Evolutionary conservation across 2,888 invertebrate genomes (phyloP).

Genomic region (Tethea ocularis): DNA sequence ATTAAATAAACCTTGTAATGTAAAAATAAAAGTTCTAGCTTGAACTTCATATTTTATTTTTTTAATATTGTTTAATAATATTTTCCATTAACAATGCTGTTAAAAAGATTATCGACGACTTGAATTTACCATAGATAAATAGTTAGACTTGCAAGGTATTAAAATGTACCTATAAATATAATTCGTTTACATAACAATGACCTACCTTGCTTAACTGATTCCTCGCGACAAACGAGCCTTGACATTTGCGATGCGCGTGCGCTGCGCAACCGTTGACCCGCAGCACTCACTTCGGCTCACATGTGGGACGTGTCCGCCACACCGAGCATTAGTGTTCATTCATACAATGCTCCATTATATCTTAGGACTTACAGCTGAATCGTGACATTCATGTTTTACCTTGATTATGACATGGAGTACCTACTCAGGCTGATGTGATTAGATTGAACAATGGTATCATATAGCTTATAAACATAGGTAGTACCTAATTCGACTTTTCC

Average conservation of each 20-base stretch:
- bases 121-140: not conserved
- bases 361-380: conserved; percentile 59
- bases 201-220: conserved; percentile 36
- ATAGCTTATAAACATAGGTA: conserved; percentile 46
- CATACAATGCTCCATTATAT: conserved; percentile 73
- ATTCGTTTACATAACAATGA: conserved; percentile 22
- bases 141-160: not conserved
- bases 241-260: conserved; percentile 69
- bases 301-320: conserved; percentile 55
- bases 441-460: conserved; percentile 56
- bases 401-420: conserved; percentile 68
- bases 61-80: too few species aligned
- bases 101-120: not conserved
- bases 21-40: not conserved
- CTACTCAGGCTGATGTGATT: conserved; percentile 56
- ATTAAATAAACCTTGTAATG: not conserved
- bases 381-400: conserved; percentile 67
- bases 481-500: conserved; percentile 15
- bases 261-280: conserved; percentile 66
- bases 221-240: conserved; percentile 56
- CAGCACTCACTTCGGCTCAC: conserved; percentile 53
- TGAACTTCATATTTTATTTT: too few species aligned
- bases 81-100: not conserved
- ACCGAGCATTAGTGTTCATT: conserved; percentile 58
- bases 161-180: not conserved